These are phyloP conservation scores for Strigops habroptila DNA, from an alignment of 2,113 vertebrate genomes.

Conservation along the genomic window DNA sequence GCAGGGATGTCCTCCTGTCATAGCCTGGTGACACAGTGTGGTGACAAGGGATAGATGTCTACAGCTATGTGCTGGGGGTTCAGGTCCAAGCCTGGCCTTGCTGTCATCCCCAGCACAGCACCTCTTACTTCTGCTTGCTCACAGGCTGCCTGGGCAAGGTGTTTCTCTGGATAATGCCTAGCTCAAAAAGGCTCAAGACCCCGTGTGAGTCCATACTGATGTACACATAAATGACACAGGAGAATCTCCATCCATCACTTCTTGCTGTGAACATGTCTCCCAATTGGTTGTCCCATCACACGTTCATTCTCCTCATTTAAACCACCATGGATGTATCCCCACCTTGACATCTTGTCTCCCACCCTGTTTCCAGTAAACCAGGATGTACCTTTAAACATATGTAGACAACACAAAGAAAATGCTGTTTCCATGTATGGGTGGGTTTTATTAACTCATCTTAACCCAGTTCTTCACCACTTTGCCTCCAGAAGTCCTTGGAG, in stretches of 20 bases:
- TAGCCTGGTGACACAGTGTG: background rate
- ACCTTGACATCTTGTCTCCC: background rate
- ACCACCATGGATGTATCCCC: background rate
- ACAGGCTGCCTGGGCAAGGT: background rate
- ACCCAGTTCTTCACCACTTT: background rate
- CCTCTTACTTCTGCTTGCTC: rapidly evolving
- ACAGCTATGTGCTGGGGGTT: too few relatives aligned
- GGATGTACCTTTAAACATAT: rapidly evolving
- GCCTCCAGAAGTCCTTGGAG: background rate
- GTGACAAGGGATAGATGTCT: rapidly evolving
- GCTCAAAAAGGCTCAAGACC: background rate
- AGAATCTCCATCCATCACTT: background rate
- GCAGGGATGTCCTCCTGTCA: background rate
- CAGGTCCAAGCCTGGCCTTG: background rate
- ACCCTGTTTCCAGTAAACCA: rapidly evolving
- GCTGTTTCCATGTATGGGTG: rapidly evolving
- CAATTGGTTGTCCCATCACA: rapidly evolving
- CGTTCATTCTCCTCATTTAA: background rate
- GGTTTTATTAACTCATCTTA: background rate
- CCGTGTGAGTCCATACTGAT: rapidly evolving
- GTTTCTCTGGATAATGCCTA: background rate
- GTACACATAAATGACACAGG: background rate
- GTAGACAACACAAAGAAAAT: background rate
- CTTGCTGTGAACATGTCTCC: background rate
- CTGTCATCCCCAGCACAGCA: background rate